Evolutionary conservation across 2,888 invertebrate species (phyloP), one percentile per base, ranked within the genome.

Genomic region (Heliconius erato): DNA sequence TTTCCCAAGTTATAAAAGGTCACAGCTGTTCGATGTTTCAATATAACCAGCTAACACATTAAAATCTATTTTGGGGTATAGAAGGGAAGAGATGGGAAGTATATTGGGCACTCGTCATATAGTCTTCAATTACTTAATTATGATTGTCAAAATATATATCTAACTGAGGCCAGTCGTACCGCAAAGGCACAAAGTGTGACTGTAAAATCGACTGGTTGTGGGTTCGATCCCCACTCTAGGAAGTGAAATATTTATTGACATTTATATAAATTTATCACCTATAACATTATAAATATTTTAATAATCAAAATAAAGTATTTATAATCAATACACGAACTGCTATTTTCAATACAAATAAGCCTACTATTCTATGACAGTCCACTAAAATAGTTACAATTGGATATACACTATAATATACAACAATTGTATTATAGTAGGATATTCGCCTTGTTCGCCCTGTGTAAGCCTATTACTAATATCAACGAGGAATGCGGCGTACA

Each of bases 401-500:
- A n/a, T 71, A 71, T 40, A 71, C 9, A 4, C 40, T 71, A 72
- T 44, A 49, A 72, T 72, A 72, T 72, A 72, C 49, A 72, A 49
- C 7, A 44, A 79, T 35, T 44, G 26, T 40, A 44, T 59, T 40
- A 76, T 79, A 40, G 67, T 59, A 63, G 74, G 79, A 40, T 54
- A 54, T 76, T 77, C 76, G 81, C 83, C 80, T 85, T 78, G 82
- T 76, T 72, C 68, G 69, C 71, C 77, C 40, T 40, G 49, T 28
- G 16, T 81, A 82, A 80, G 79, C 72, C 79, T 85, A 85, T 79
- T 84, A 84, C 80, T 81, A 85, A 82, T 79, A 83, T 79, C 79
- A 82, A 79, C 16, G 74, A 78, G 84, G 85, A 85, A 85, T 85
- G 85, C 85, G 83, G 82, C 77, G 77, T 82, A 74, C 80, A 82